Evolutionary conservation across 2,113 vertebrate species (phyloP).

Genomic region (Tychaedon coryphoeus): DNA sequence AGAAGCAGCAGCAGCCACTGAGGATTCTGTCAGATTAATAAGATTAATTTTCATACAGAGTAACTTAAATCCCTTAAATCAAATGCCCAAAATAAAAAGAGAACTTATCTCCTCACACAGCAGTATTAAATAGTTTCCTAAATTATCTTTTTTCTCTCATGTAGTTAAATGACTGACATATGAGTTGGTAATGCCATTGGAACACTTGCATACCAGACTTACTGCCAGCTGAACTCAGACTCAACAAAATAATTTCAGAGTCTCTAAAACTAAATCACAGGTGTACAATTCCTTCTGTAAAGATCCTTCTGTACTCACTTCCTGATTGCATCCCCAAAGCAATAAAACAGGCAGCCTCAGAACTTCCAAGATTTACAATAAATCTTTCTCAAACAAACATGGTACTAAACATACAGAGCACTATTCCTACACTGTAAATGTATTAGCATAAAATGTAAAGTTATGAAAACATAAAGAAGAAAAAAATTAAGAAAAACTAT

Average conservation of each 20-base stretch:
- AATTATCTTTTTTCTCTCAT: neutral
- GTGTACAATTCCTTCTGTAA: neutral
- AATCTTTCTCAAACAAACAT: neutral
- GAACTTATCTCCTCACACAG: neutral
- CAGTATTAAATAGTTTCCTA: neutral
- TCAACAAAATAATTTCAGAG: neutral
- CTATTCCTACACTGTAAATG: neutral
- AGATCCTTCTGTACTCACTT: neutral
- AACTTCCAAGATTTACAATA: neutral
- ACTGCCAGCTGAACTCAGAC: neutral
- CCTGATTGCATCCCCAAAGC: neutral
- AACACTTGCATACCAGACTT: neutral
- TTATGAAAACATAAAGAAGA: neutral
- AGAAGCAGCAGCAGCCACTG: neutral
- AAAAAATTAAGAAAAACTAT: neutral
- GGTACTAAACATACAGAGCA: accelerated
- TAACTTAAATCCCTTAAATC: neutral
- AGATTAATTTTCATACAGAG: neutral
- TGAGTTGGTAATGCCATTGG: neutral
- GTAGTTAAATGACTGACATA: neutral
- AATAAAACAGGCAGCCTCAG: neutral
- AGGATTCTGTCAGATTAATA: neutral
- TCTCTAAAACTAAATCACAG: neutral
- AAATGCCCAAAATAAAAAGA: neutral
- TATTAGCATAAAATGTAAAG: neutral